Conservation (phyloP, 2,113 vertebrate species). For the Ursus arctos region DNA sequence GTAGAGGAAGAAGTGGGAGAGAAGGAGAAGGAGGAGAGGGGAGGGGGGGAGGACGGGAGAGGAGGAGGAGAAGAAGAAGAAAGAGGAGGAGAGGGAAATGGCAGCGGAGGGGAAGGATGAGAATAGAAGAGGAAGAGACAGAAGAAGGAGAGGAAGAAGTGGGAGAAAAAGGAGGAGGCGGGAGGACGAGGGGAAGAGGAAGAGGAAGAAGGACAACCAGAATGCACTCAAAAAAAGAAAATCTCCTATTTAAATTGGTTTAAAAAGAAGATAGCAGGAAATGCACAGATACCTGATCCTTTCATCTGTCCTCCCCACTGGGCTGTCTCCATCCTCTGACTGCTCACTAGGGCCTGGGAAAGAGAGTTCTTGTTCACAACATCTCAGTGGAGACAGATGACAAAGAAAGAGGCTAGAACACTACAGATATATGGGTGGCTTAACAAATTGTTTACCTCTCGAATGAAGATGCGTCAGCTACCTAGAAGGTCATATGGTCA, state of each 20-base stretch:
- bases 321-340: background rate
- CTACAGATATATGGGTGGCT: accelerated
- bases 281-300: background rate
- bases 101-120: background rate
- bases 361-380: accelerated
- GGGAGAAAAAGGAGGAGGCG: too few species aligned
- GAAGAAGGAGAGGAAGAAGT: background rate
- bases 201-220: background rate
- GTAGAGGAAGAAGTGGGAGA: too few species aligned
- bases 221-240: background rate
- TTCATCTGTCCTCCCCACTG: background rate
- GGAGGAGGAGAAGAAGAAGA: too few species aligned
- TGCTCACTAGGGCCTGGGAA: background rate
- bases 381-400: background rate
- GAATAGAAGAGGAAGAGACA: background rate
- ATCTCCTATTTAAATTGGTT: background rate
- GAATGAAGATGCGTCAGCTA: background rate
- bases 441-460: background rate
- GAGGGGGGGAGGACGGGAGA: background rate
- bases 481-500: too few species aligned
- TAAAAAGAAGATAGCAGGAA: background rate
- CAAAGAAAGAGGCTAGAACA: background rate
- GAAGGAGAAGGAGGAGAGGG: background rate
- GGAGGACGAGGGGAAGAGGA: background rate
- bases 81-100: accelerated